phyloP scores from a whole-genome alignment of 2,888 invertebrate species.

The Leucoma salicis region DNA sequence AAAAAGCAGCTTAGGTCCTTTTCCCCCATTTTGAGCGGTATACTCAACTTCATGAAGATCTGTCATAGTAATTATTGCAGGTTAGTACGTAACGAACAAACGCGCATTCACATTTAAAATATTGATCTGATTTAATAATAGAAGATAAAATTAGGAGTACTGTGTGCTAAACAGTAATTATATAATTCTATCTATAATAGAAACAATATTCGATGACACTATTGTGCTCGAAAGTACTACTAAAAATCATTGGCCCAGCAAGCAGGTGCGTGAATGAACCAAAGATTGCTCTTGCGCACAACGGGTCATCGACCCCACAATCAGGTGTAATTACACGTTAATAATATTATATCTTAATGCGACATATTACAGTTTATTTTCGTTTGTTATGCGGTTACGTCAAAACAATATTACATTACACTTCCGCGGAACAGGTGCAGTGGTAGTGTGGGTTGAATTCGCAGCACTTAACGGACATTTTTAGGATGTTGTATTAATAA shows the following conservation, averaged over 20 bases:
- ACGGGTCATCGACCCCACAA: conserved; percentile 39
- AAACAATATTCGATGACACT: neutral
- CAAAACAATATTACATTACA: conserved; percentile 25
- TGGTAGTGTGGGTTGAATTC: conserved; percentile 21
- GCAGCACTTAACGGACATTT: conserved; percentile 11
- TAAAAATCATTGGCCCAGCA: conserved; percentile 28
- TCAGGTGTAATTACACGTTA: conserved; percentile 18
- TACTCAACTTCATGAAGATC: no score
- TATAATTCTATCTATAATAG: neutral
- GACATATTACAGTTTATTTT: conserved; percentile 23
- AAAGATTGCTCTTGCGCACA: conserved; percentile 42
- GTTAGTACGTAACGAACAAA: no score
- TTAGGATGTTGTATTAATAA: conserved; percentile 4
- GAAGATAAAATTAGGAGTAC: neutral
- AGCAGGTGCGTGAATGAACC: conserved; percentile 43
- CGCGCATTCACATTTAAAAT: no score
- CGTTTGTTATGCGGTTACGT: conserved; percentile 17
- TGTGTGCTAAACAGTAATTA: neutral
- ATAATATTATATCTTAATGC: conserved; percentile 16
- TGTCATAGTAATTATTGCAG: no score
- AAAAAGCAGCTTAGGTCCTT: no score
- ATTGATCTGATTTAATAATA: neutral
- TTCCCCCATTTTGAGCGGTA: no score
- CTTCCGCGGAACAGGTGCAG: conserved; percentile 33
- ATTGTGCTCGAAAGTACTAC: conserved; percentile 28